phyloP scores from a whole-genome alignment of 2,113 vertebrate species.

The Rhinoptilus africanus region DNA sequence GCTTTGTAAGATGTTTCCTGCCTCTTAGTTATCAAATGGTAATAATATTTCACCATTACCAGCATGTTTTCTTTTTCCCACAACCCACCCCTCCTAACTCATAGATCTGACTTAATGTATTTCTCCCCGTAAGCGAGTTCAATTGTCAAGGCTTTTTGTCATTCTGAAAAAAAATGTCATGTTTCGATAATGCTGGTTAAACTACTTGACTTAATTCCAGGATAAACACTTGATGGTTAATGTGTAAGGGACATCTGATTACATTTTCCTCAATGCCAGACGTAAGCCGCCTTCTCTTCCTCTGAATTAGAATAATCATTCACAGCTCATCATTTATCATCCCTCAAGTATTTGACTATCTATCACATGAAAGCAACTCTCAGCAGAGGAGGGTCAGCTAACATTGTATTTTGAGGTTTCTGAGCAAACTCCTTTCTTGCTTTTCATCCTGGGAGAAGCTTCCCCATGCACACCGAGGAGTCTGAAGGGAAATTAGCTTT shows the following conservation, averaged over 20 bases:
- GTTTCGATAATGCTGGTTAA: not conserved
- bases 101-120: not conserved
- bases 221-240: not conserved
- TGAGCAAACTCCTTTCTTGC: not conserved
- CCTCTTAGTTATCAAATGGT: not conserved
- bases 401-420: not conserved
- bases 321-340: not conserved
- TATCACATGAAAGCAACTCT: not conserved
- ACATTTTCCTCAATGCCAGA: not conserved
- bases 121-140: not conserved
- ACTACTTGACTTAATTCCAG: not conserved
- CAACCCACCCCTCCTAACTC: not conserved
- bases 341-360: not conserved
- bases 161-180: not conserved
- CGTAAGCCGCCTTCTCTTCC: not conserved
- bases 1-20: not conserved
- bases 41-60: not conserved
- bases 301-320: constrained; percentile 17
- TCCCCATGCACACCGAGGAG: not conserved
- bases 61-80: not conserved
- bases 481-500: not conserved
- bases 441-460: constrained; percentile 5
- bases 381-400: not conserved
- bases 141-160: not conserved
- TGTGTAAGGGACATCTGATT: not conserved